These are phyloP conservation scores for Corythornis leucogaster DNA, from an alignment of 2,797 vertebrate genomes.

Conservation along the genomic window DNA sequence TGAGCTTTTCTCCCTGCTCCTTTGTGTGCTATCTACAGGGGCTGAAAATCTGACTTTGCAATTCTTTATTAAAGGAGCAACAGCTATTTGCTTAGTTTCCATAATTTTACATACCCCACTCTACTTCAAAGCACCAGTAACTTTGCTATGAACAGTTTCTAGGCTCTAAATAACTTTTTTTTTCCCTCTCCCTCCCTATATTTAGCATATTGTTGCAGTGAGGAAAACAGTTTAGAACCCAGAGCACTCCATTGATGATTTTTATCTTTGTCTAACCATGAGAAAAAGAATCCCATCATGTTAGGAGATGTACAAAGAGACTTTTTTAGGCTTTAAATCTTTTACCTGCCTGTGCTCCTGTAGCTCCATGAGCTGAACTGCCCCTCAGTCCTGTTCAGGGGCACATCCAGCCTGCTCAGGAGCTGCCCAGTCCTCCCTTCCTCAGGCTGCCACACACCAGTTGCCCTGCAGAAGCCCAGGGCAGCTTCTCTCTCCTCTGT, in stretches of 20 bases:
- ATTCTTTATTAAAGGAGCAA: slow-evolving; percentile 7
- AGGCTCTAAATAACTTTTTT: background rate
- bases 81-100: slow-evolving; percentile 46
- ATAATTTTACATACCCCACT: slow-evolving; percentile 24
- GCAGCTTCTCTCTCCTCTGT: background rate
- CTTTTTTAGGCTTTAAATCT: background rate
- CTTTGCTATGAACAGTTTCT: background rate
- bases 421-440: background rate
- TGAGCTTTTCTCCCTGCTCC: background rate
- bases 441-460: background rate
- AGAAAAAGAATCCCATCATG: background rate
- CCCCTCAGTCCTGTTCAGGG: background rate
- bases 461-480: background rate
- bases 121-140: background rate
- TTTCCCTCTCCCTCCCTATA: background rate
- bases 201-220: background rate
- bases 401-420: background rate
- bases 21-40: slow-evolving; percentile 29
- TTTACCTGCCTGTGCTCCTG: background rate
- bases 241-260: background rate
- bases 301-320: background rate
- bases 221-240: background rate
- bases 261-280: background rate
- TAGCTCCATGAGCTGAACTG: background rate
- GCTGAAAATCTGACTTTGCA: slow-evolving; percentile 35